A percentile compares a stretch with the other conserved stretches of the same genome.
Conservation (phyloP, 1,140 invertebrate species). For the Pogonomyrmex barbatus region DNA sequence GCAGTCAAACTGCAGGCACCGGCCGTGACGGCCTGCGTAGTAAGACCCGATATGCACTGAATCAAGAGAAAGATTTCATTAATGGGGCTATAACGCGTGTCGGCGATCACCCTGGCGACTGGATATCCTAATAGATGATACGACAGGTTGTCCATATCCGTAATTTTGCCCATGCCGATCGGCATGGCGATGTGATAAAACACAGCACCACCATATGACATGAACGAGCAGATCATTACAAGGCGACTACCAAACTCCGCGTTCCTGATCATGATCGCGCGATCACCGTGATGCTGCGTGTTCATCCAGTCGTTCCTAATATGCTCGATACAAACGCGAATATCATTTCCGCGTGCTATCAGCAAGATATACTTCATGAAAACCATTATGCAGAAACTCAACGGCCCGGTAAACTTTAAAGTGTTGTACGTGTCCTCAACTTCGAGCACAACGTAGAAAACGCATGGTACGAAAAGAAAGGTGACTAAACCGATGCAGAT, state of each 20-base stretch:
- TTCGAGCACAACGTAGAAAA: slow-evolving; percentile 52
- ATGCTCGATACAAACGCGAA: slow-evolving; percentile 72
- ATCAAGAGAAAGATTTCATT: slow-evolving; percentile 71
- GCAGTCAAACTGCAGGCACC: slow-evolving; percentile 71
- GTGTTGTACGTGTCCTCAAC: slow-evolving; percentile 70
- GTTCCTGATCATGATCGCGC: slow-evolving; percentile 57
- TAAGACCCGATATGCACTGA: slow-evolving; percentile 67
- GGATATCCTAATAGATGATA: slow-evolving; percentile 71
- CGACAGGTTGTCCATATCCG: slow-evolving; percentile 34
- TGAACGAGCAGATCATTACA: slow-evolving; percentile 7
- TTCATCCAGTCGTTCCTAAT: slow-evolving; percentile 78
- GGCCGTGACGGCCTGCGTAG: slow-evolving; percentile 63
- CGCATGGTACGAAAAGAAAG: slow-evolving; percentile 48
- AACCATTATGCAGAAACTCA: slow-evolving; percentile 79
- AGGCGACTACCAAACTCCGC: slow-evolving; percentile 55
- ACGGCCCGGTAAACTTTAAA: slow-evolving; percentile 77
- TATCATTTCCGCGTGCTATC: slow-evolving; percentile 64
- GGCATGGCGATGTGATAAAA: slow-evolving; percentile 64
- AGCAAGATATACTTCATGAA: slow-evolving; percentile 78
- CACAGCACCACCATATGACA: slow-evolving; percentile 59
- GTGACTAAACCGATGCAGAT: slow-evolving; percentile 26
- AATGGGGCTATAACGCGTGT: slow-evolving; percentile 63
- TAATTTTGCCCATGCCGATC: slow-evolving; percentile 31
- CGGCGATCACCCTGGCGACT: slow-evolving; percentile 65
- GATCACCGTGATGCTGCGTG: slow-evolving; percentile 23